Evolutionary conservation across 2,113 vertebrate species (phyloP).

Genomic region (Tachuris rubrigastra): DNA sequence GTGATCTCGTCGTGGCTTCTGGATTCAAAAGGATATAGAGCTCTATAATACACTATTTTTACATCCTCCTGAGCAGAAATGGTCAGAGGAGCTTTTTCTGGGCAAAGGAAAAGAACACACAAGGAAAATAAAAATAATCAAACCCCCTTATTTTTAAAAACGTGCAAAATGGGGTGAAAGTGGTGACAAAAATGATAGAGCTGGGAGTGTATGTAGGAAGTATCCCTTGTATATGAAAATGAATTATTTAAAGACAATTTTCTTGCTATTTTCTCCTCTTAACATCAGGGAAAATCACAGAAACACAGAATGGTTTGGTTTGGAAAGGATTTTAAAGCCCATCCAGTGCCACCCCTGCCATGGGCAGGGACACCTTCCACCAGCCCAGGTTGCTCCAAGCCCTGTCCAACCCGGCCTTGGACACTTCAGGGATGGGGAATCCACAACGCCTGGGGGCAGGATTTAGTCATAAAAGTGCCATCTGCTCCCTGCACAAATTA

Average conservation of each 20-base stretch:
- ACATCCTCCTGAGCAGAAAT: constrained; percentile 86
- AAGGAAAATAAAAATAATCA: not conserved
- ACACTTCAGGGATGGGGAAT: not conserved
- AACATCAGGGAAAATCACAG: not conserved
- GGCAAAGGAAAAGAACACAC: not conserved
- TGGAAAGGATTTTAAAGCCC: accelerated
- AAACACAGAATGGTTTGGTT: not conserved
- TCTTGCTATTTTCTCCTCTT: not conserved
- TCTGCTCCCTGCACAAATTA: not conserved
- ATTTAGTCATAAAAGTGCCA: not conserved
- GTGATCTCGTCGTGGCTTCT: constrained; percentile 97
- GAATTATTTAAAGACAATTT: not conserved
- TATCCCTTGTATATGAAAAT: not conserved
- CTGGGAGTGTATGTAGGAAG: not conserved
- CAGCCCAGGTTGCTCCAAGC: not conserved
- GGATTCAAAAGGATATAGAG: constrained; percentile 95
- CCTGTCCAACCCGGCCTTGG: not conserved
- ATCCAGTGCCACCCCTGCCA: not conserved
- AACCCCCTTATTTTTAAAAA: not conserved
- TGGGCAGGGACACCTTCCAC: not conserved
- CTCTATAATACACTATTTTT: constrained; percentile 95
- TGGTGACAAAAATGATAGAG: not conserved
- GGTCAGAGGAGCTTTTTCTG: constrained; percentile 83
- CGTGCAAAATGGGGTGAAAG: not conserved
- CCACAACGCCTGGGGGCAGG: not conserved